Percentiles rank a stretch among this genome's conserved stretches.
Conservation (phyloP, 2,113 vertebrate species). For the Rhabdomys dilectus region DNA sequence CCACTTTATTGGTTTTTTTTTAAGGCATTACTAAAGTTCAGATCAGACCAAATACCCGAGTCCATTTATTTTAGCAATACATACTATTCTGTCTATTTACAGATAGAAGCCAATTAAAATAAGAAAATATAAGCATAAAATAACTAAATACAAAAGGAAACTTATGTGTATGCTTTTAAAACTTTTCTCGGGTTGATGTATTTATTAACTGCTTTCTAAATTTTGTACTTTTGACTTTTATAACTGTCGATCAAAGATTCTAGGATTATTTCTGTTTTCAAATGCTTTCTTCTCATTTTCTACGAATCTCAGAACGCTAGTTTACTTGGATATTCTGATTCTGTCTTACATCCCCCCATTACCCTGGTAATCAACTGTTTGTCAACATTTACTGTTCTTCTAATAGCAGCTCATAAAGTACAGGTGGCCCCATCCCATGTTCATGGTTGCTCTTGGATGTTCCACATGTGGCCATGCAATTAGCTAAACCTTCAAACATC, state of each 20-base stretch:
- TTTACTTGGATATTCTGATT: not conserved
- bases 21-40: not conserved
- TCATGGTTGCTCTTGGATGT: not conserved
- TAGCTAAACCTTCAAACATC: not conserved
- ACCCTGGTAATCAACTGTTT: not conserved
- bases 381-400: not conserved
- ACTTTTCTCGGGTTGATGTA: not conserved
- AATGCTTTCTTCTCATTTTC: not conserved
- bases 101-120: not conserved
- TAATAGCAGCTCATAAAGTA: slow-evolving; percentile 52
- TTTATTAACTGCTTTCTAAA: not conserved
- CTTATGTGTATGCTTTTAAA: not conserved
- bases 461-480: not conserved
- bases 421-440: not conserved
- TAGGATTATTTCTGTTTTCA: slow-evolving; percentile 29
- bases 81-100: slow-evolving; percentile 16
- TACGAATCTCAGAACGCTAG: not conserved
- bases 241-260: not conserved
- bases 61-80: not conserved
- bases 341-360: not conserved
- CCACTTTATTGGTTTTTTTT: not conserved
- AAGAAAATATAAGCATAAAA: not conserved
- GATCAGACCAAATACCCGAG: not conserved
- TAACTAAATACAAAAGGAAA: slow-evolving; percentile 11
- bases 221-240: not conserved